Percentiles rank a stretch among this genome's conserved stretches.
Conservation (phyloP, 1,140 invertebrate genomes). For the Neuroterus valhalla region DNA sequence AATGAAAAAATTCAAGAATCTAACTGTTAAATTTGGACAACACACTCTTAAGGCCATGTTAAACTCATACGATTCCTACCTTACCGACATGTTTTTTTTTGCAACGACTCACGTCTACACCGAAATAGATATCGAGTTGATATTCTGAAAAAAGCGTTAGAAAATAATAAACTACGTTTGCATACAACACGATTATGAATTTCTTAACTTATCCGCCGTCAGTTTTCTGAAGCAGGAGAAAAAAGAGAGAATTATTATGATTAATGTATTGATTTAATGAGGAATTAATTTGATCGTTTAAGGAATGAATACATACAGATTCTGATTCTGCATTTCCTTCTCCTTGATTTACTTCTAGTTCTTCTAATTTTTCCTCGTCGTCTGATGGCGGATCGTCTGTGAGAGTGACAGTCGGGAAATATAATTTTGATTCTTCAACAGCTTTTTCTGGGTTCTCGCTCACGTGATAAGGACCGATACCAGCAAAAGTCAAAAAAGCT, state of each 20-base stretch:
- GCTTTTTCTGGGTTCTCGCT: constrained; percentile 71
- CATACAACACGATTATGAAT: constrained; percentile 31
- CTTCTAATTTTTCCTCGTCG: constrained; percentile 66
- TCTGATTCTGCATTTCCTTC: constrained; percentile 47
- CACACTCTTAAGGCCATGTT: no score
- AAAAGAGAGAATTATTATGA: constrained; percentile 8
- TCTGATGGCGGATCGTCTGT: constrained; percentile 65
- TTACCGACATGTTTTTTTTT: no score
- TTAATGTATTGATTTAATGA: neutral
- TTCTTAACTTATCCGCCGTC: constrained; percentile 18
- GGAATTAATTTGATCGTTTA: no score
- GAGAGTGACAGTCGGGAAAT: constrained; percentile 64
- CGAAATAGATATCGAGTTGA: no score
- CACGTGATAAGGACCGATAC: constrained; percentile 72
- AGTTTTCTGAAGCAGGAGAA: neutral
- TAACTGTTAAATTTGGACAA: no score
- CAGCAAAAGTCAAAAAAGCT: constrained; percentile 71
- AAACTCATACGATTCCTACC: no score
- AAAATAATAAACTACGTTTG: no score
- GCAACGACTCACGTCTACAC: no score
- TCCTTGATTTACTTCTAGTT: constrained; percentile 32
- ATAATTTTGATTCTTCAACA: constrained; percentile 67
- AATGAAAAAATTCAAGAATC: no score
- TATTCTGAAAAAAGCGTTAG: no score
- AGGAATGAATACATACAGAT: constrained; percentile 33